A percentile compares a stretch with the other conserved stretches of the same genome.
Conservation (phyloP, 1,140 invertebrate species). For the Holotrichia oblita region DNA sequence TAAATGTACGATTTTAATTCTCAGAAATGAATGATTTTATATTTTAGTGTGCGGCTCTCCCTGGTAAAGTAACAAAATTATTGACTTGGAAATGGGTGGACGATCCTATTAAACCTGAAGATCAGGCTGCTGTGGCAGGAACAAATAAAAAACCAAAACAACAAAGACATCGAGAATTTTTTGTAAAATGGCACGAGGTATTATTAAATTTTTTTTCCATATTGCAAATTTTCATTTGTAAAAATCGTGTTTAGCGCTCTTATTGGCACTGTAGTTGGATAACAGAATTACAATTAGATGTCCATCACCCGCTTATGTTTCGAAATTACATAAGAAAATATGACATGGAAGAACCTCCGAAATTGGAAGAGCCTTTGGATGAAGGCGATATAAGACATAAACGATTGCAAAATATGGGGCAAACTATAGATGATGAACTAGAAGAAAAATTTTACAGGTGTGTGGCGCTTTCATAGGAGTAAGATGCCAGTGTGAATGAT, state of each 20-base stretch:
- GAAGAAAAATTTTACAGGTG: conserved; percentile 84
- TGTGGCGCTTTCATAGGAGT: conserved; percentile 56
- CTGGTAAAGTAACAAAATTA: conserved; percentile 93
- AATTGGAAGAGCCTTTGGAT: conserved; percentile 90
- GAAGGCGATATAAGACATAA: conserved; percentile 78
- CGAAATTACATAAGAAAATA: conserved; percentile 95
- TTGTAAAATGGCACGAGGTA: conserved; percentile 96
- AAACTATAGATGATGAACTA: conserved; percentile 68
- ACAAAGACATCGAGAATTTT: conserved; percentile 90
- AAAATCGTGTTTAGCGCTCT: conserved; percentile 67
- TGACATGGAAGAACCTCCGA: conserved; percentile 98
- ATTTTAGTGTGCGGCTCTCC: conserved; percentile 78
- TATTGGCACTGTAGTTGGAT: conserved; percentile 99
- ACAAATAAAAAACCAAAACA: conserved; percentile 59
- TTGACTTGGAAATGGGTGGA: conserved; percentile 95
- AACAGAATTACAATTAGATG: conserved; percentile 90
- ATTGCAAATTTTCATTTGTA: not conserved
- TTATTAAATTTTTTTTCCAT: not conserved
- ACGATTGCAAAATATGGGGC: conserved; percentile 68
- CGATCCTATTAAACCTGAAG: conserved; percentile 49
- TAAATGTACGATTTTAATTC: not conserved
- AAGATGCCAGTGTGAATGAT: not conserved
- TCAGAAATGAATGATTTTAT: not conserved
- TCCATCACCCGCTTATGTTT: conserved; percentile 95
- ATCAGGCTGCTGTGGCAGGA: conserved; percentile 51